Conservation (phyloP, 2,888 invertebrate species). For the Biston stratarius region DNA sequence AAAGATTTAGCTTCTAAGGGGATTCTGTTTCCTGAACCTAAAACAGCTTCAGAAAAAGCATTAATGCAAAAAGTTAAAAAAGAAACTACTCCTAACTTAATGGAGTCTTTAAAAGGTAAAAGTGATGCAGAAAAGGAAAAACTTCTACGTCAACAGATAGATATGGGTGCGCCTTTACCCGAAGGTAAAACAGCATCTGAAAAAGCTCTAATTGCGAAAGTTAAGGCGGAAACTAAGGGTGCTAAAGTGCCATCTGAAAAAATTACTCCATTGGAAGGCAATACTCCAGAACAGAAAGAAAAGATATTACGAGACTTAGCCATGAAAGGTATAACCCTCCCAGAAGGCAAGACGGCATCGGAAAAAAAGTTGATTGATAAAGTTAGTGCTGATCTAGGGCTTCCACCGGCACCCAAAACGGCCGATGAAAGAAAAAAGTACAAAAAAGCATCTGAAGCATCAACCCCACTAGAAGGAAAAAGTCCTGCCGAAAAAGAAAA, state of each 20-base stretch:
- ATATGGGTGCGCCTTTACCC: background rate
- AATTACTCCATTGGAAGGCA: constrained; percentile 47
- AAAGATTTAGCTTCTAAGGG: constrained; percentile 48
- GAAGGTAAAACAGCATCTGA: constrained; percentile 2
- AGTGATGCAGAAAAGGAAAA: constrained; percentile 47
- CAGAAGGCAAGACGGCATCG: constrained; percentile 39
- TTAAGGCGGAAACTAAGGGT: constrained; percentile 15
- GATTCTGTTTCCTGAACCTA: constrained; percentile 52
- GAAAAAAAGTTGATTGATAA: constrained; percentile 44
- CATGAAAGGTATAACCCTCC: constrained; percentile 40
- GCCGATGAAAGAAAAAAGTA: constrained; percentile 48
- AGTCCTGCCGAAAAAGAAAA: constrained; percentile 49
- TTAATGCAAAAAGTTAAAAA: constrained; percentile 49
- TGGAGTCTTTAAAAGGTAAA: constrained; percentile 45
- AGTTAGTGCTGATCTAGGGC: constrained; percentile 39
- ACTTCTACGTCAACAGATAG: constrained; percentile 34
- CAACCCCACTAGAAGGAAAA: constrained; percentile 49
- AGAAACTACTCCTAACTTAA: constrained; percentile 34
- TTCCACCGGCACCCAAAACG: constrained; percentile 45
- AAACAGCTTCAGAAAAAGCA: constrained; percentile 50
- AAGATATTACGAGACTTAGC: constrained; percentile 48
- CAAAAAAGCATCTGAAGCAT: constrained; percentile 44
- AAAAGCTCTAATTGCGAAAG: constrained; percentile 16
- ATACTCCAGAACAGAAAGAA: constrained; percentile 49
- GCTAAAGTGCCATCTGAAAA: background rate